phyloP scores from a whole-genome alignment of 2,113 vertebrate species.

The Meles meles region DNA sequence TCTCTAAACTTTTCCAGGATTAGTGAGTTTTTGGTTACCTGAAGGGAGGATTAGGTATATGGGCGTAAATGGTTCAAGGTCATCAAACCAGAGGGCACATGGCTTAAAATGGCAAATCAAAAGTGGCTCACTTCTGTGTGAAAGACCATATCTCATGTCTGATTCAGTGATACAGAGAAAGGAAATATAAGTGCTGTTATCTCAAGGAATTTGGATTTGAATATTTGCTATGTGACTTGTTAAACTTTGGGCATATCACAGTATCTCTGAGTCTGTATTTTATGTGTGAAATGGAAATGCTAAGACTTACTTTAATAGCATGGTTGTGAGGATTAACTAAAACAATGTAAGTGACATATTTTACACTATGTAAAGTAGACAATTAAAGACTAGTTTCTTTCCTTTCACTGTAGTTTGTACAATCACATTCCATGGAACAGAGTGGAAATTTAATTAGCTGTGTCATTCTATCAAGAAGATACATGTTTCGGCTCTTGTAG shows the following conservation, averaged over 20 bases:
- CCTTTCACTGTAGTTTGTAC: not conserved
- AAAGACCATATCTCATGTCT: not conserved
- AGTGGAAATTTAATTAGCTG: constrained; percentile 12
- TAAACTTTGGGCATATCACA: not conserved
- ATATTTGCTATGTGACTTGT: not conserved
- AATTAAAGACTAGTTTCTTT: not conserved
- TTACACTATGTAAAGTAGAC: not conserved
- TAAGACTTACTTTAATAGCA: not conserved
- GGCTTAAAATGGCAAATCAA: not conserved
- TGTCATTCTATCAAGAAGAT: constrained; percentile 23
- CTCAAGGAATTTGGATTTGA: not conserved
- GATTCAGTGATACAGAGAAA: not conserved
- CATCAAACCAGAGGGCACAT: not conserved
- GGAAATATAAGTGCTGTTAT: not conserved
- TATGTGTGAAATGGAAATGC: not conserved
- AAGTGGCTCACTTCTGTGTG: not conserved
- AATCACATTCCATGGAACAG: not conserved
- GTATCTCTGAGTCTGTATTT: not conserved
- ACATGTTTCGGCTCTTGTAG: not conserved
- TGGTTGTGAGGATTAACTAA: not conserved
- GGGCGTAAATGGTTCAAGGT: not conserved
- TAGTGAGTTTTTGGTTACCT: not conserved
- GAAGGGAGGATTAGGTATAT: not conserved
- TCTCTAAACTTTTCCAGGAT: not conserved
- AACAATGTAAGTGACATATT: not conserved